These are phyloP conservation scores for Luperina testacea DNA, from an alignment of 2,888 invertebrate genomes.

Conservation along the genomic window DNA sequence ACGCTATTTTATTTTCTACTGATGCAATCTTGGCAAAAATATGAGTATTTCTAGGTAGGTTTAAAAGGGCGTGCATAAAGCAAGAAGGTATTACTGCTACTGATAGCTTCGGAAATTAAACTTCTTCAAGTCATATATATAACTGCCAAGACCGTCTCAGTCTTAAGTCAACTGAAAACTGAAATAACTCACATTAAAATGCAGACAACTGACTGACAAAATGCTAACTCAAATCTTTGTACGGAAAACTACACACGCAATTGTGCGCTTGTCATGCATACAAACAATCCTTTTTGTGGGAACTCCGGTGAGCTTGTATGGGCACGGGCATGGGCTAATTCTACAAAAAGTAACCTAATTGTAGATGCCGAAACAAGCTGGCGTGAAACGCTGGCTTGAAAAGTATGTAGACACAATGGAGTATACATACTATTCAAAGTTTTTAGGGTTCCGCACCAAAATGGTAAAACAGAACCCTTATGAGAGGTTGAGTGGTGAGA, in stretches of 20 bases:
- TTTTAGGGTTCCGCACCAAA: neutral
- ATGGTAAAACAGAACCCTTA: no score
- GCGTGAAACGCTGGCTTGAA: constrained; percentile 8
- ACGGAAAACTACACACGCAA: neutral
- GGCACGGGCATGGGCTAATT: constrained; percentile 14
- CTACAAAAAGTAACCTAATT: constrained; percentile 35
- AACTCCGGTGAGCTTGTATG: constrained; percentile 7
- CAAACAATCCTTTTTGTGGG: constrained; percentile 31
- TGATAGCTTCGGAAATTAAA: constrained; percentile 44
- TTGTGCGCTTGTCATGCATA: constrained; percentile 11
- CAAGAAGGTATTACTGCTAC: neutral
- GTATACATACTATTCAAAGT: neutral
- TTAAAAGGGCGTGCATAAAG: neutral
- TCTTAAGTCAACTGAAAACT: constrained; percentile 5
- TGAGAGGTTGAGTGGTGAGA: no score
- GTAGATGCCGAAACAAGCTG: constrained; percentile 13
- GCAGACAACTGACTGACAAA: constrained; percentile 19
- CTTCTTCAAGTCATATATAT: constrained; percentile 1
- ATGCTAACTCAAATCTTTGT: constrained; percentile 1
- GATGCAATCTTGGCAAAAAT: neutral
- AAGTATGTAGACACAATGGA: constrained; percentile 21
- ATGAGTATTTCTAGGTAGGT: neutral
- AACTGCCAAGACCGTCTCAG: neutral
- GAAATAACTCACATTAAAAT: constrained; percentile 11
- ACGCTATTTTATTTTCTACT: neutral